Evolutionary conservation across 2,888 invertebrate genomes (phyloP), one percentile per base, ranked within the genome.

Genomic region (Pterostichus niger): DNA sequence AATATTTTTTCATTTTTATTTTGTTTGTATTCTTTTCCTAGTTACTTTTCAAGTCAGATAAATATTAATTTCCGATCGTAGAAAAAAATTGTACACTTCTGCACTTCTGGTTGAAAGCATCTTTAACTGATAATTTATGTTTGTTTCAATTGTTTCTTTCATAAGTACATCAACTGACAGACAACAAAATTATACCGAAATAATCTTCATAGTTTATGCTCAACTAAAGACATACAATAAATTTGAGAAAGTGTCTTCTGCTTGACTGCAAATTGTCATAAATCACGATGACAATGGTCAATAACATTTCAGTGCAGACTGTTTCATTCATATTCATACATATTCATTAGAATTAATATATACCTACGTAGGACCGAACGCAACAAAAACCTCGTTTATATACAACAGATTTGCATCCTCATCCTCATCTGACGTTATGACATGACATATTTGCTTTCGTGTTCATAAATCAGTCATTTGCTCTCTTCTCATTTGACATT

Each of bases 321-420:
- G 40, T 40, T 73, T 73, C 15, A 73, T 73, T 73, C n/a, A 73
- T 15, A 73, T 40, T 24, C 24, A 24, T 44, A 44, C 44, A 31
- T 61, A 35, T 61, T 31, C 61, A 35, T 33, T 59, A 35, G 10
- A 11, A 49, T n/a, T 11, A 49, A 49, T 49, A 6, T 2, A 40
- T 40, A 40, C 40, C 40, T 40, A 40, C 40, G 9, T 9, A 49
- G n/a, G 6, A 49, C 2, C n/a, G 6, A n/a, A 11, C 2, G 10
- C 49, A 49, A n/a, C 49, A 49, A 49, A n/a, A 49, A 11, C n/a
- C 6, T 49, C 49, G 49, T 40, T 40, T 49, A 49, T n/a, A 49
- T 10, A 49, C 13, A 11, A 49, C 4, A 49, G 13, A n/a, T 49
- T 49, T n/a, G 10, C 40, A 40, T 40, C 9, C 40, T 40, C 40